These are phyloP conservation scores for Lasioglossum albipes DNA, from an alignment of 1,140 invertebrate species.

Conservation along the genomic window DNA sequence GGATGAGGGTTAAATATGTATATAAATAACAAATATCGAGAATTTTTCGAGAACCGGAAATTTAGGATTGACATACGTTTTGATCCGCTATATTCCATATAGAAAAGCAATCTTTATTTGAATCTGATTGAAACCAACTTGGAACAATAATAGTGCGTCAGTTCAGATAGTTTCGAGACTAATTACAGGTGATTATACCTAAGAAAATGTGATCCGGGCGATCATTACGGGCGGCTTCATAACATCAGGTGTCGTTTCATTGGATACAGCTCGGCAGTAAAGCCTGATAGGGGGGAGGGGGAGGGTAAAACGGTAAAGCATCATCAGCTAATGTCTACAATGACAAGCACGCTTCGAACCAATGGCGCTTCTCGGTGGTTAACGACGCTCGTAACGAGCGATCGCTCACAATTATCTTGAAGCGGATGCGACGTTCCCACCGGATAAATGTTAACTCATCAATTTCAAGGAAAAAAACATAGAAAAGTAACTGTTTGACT, in stretches of 20 bases:
- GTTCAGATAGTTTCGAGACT: not conserved
- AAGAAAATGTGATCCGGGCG: not conserved
- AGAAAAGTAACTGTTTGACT: too few relatives aligned
- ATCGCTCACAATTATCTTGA: conserved; percentile 50
- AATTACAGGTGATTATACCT: not conserved
- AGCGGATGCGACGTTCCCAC: conserved; percentile 41
- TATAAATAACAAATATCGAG: too few relatives aligned
- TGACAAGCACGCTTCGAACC: conserved; percentile 42
- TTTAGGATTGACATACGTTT: too few relatives aligned
- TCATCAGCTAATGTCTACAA: conserved; percentile 37
- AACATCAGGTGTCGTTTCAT: not conserved
- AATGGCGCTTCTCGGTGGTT: conserved; percentile 37
- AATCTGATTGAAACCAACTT: too few relatives aligned
- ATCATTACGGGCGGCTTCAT: not conserved
- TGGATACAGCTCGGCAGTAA: not conserved
- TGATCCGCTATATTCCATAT: too few relatives aligned
- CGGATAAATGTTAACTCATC: too few relatives aligned
- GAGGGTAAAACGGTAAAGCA: conserved; percentile 34
- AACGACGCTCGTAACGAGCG: conserved; percentile 54
- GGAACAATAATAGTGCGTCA: too few relatives aligned
- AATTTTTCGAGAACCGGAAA: too few relatives aligned
- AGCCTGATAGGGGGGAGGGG: not conserved
- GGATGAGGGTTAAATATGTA: too few relatives aligned
- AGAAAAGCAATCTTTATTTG: too few relatives aligned
- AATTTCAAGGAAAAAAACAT: too few relatives aligned